phyloP scores from a whole-genome alignment of 2,113 vertebrate genomes.

The Hyaena hyaena region DNA sequence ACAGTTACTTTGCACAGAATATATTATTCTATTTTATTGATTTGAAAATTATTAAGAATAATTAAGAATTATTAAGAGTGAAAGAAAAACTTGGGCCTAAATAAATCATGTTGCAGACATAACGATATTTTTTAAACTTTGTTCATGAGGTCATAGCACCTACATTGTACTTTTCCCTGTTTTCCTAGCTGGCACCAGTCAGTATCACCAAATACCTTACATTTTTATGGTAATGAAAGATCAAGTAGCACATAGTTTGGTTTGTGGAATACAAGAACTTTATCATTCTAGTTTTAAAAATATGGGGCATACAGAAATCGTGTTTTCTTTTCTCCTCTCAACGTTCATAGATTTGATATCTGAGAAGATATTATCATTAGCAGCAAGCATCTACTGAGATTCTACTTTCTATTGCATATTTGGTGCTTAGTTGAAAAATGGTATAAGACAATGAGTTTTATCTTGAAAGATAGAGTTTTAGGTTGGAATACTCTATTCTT shows the following conservation, averaged over 20 bases:
- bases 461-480: neutral
- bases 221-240: neutral
- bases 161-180: neutral
- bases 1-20: neutral
- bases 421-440: neutral
- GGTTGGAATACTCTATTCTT: neutral
- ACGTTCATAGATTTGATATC: neutral
- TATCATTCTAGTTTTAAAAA: neutral
- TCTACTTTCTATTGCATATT: neutral
- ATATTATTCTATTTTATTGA: neutral
- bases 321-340: neutral
- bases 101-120: neutral
- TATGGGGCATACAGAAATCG: neutral
- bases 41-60: slow-evolving; percentile 7
- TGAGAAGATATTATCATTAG: neutral
- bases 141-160: neutral
- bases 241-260: neutral
- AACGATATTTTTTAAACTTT: neutral
- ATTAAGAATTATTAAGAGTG: neutral
- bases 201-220: neutral
- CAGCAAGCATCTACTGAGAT: neutral
- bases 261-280: neutral
- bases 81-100: neutral
- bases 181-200: neutral
- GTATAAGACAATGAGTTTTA: neutral